Evolutionary conservation across 1,140 invertebrate genomes (phyloP), one percentile per base, ranked within the genome.

Genomic region (Aplysia californica): DNA sequence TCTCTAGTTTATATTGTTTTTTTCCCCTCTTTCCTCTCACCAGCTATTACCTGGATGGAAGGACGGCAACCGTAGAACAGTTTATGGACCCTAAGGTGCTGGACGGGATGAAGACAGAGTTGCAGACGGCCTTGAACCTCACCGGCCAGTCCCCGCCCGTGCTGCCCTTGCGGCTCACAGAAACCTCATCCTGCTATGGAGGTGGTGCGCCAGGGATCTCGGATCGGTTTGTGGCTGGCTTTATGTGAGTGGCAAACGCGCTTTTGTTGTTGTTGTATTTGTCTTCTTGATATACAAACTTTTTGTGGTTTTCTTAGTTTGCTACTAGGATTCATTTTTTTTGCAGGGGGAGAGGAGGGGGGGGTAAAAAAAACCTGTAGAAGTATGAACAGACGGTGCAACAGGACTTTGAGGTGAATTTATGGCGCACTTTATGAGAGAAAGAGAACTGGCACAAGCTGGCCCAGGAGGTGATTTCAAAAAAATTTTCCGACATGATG

Each of bases 111-210:
- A 93, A 94, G 66, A 83, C 89, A 55, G 87, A 89, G 38, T 91
- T 94, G 76, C 89, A 90, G 68, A 80, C 87, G 58, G 90, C 91
- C 39, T 91, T 93, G 26, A 82, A 88, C 26, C 85, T 87, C 21
- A 89, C 72, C 6, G 23, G 73, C 0, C 26, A 29, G 6, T 39
- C 68, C 2, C 41, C 50, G 6, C 70, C 67, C 1, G 20, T 18
- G 21, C 65, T 75, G 1, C 61, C 75, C 0, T 41, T 94, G 87
- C 95, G 94, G 93, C 82, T 95, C 23, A 93, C 92, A 91, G 95
- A 95, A 90, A 95, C 94, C 5, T 92, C 94, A 67, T 92, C 93
- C 66, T 93, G 94, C 2, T 95, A 92, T 88, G 94, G 94, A 39
- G 94, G 94, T 36, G 95, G 95, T 38, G 93, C 94, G 15, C 91